phyloP scores from a whole-genome alignment of 2,113 vertebrate species.

The Sylvia atricapilla region DNA sequence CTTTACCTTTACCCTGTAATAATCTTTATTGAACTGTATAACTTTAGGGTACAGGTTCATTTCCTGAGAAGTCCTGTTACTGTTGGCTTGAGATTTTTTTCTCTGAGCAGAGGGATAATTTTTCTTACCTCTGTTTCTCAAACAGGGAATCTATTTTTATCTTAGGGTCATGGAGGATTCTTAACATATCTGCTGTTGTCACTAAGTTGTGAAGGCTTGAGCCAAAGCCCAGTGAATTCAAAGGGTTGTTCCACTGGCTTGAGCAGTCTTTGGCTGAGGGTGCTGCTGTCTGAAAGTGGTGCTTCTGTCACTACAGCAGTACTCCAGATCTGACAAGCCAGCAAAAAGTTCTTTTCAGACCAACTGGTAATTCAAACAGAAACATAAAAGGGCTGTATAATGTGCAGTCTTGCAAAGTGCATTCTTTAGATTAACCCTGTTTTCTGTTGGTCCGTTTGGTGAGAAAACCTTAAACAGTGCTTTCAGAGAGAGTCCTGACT shows the following conservation, averaged over 20 bases:
- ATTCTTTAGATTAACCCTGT: not conserved
- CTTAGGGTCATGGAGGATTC: not conserved
- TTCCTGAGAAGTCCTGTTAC: not conserved
- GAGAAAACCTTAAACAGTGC: not conserved
- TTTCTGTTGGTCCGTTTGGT: not conserved
- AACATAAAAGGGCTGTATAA: conserved; percentile 1
- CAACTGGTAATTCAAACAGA: not conserved
- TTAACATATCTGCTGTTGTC: not conserved
- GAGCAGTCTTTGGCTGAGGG: not conserved
- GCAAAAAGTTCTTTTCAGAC: not conserved
- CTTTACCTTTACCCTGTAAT: not conserved
- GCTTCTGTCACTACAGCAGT: not conserved
- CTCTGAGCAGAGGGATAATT: not conserved
- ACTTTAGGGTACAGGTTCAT: not conserved
- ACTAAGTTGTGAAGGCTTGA: not conserved
- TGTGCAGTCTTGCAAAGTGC: not conserved
- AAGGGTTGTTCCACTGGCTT: not conserved
- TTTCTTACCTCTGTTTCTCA: not conserved
- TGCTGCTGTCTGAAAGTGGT: conserved; percentile 7
- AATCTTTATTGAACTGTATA: not conserved
- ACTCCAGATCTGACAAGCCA: not conserved
- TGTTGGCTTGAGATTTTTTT: not conserved
- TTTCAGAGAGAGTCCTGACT: not conserved
- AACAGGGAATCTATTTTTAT: not conserved
- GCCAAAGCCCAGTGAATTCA: not conserved